Conservation (phyloP, 2,797 vertebrate species). For the Geotrypetes seraphini region DNA sequence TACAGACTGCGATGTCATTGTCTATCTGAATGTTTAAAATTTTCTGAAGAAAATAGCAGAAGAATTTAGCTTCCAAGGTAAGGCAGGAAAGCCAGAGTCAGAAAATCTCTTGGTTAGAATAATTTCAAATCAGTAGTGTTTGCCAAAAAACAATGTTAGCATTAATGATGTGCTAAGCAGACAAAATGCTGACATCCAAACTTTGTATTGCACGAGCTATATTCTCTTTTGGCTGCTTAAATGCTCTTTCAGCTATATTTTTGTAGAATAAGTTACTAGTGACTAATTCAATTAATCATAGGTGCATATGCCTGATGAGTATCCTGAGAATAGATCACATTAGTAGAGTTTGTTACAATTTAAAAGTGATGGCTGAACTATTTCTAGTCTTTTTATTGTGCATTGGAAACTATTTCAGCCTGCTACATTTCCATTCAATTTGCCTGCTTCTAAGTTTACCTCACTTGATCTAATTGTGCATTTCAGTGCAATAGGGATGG, state of each 20-base stretch:
- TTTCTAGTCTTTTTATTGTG: no score
- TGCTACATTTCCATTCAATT: no score
- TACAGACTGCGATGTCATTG: no score
- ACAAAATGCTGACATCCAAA: background rate
- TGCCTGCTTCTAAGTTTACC: no score
- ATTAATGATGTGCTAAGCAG: background rate
- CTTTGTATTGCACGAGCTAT: conserved; percentile 1
- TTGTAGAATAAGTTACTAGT: conserved; percentile 4
- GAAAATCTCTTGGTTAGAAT: background rate
- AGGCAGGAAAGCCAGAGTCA: no score
- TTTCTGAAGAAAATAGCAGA: no score
- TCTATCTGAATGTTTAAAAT: no score
- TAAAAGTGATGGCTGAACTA: conserved; percentile 11
- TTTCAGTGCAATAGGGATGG: no score
- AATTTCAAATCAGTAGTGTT: background rate
- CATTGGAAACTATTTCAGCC: no score
- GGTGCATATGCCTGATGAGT: conserved; percentile 3
- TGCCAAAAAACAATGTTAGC: background rate
- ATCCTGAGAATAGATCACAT: conserved; percentile 11
- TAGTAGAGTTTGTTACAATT: conserved; percentile 18
- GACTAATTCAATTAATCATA: conserved; percentile 17
- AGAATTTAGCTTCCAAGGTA: no score
- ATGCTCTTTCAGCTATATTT: conserved; percentile 21
- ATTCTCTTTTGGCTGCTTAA: conserved; percentile 8
- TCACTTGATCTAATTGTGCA: no score